These are phyloP conservation scores for Hypanus sabinus DNA, from an alignment of 2,113 vertebrate species.

Conservation along the genomic window DNA sequence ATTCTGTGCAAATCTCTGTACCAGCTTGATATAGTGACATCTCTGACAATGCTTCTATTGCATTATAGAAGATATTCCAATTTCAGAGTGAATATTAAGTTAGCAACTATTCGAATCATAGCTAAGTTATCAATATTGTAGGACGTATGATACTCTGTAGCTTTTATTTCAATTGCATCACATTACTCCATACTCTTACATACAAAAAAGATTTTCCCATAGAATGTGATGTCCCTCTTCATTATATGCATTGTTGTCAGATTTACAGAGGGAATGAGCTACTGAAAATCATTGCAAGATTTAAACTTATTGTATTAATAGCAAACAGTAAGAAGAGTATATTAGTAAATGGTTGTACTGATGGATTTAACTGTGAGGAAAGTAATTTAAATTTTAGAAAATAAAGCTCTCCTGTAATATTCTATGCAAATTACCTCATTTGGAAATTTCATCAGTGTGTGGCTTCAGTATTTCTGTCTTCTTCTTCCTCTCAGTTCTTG, in stretches of 20 bases:
- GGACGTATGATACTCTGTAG: neutral
- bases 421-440: neutral
- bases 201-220: neutral
- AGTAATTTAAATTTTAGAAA: neutral
- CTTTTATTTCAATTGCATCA: neutral
- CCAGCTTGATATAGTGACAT: neutral
- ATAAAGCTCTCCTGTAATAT: neutral
- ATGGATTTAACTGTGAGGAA: neutral
- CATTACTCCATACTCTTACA: too few relatives aligned
- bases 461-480: neutral
- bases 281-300: neutral
- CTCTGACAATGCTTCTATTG: neutral
- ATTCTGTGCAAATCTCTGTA: neutral
- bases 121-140: neutral
- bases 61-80: neutral
- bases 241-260: neutral
- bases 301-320: neutral
- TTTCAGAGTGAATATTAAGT: neutral
- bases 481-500: neutral
- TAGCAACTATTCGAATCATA: neutral
- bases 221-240: neutral
- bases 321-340: too few relatives aligned
- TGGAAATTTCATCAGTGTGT: neutral
- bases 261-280: neutral
- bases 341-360: neutral